Percentiles rank a stretch among this genome's conserved stretches.
Conservation (phyloP, 2,888 invertebrate species). For the Metellina segmentata region DNA sequence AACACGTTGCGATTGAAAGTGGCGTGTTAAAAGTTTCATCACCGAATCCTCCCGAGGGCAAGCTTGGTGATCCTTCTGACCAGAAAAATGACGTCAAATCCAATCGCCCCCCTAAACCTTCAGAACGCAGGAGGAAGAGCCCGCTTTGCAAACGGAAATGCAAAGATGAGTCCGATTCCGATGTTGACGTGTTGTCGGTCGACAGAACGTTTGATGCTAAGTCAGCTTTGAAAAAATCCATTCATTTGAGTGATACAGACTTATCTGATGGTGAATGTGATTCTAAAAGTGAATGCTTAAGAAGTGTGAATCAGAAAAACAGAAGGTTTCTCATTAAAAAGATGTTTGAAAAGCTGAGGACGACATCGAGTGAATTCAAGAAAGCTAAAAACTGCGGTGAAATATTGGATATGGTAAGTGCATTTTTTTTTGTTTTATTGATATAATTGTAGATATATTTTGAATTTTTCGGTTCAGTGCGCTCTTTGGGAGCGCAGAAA, state of each 20-base stretch:
- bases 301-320: constrained; percentile 13
- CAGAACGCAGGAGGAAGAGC: constrained; percentile 39
- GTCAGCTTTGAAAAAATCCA: not conserved
- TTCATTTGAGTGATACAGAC: constrained; percentile 11
- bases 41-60: not conserved
- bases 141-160: constrained; percentile 13
- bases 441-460: not conserved
- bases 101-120: not conserved
- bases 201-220: constrained; percentile 35
- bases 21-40: not conserved
- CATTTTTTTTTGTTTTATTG: not conserved
- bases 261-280: constrained; percentile 40
- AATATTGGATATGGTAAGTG: constrained; percentile 54
- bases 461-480: not conserved
- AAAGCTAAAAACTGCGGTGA: constrained; percentile 16
- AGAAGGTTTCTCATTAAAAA: constrained; percentile 24
- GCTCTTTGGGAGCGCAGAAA: not conserved
- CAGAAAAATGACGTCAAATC: not conserved
- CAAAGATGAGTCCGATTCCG: constrained; percentile 11
- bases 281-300: not conserved
- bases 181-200: constrained; percentile 44
- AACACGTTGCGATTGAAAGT: not conserved
- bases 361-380: constrained; percentile 11
- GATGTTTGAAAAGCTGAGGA: constrained; percentile 34
- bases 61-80: not conserved